Conservation (phyloP, 2,888 invertebrate genomes). For the Calliopum simillimum region DNA sequence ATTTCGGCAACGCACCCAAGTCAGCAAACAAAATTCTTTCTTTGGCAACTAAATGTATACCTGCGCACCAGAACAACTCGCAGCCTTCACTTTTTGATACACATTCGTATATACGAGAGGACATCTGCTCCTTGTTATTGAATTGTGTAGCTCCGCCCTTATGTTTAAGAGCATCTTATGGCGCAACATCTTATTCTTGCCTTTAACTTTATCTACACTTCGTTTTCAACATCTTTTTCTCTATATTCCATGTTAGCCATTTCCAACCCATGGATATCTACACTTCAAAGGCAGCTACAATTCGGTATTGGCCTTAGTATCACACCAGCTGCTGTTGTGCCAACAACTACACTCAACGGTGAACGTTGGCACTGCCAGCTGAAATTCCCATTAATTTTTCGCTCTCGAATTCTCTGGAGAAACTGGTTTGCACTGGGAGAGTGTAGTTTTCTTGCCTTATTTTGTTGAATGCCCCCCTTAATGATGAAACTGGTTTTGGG, state of each 20-base stretch:
- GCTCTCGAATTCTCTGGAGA: background rate
- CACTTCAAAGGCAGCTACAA: too few species aligned
- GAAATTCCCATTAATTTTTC: background rate
- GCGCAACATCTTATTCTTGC: constrained; percentile 9
- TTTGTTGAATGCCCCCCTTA: too few species aligned
- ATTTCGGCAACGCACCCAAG: constrained; percentile 33
- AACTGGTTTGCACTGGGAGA: constrained; percentile 10
- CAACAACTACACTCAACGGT: too few species aligned
- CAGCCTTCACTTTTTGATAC: background rate
- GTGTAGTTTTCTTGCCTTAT: too few species aligned
- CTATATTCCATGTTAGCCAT: background rate
- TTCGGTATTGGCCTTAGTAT: background rate
- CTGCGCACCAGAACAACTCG: background rate
- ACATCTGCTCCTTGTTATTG: constrained; percentile 1
- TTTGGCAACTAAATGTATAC: background rate
- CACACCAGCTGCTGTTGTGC: background rate
- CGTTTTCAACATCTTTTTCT: background rate
- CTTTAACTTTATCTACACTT: background rate
- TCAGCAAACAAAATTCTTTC: background rate
- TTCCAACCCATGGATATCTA: too few species aligned
- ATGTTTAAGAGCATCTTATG: background rate
- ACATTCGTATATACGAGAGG: background rate
- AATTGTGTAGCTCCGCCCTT: constrained; percentile 11
- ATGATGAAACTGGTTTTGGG: constrained; percentile 18
- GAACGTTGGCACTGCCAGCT: background rate